phyloP scores from a whole-genome alignment of 2,113 vertebrate genomes.

The Malurus melanocephalus region DNA sequence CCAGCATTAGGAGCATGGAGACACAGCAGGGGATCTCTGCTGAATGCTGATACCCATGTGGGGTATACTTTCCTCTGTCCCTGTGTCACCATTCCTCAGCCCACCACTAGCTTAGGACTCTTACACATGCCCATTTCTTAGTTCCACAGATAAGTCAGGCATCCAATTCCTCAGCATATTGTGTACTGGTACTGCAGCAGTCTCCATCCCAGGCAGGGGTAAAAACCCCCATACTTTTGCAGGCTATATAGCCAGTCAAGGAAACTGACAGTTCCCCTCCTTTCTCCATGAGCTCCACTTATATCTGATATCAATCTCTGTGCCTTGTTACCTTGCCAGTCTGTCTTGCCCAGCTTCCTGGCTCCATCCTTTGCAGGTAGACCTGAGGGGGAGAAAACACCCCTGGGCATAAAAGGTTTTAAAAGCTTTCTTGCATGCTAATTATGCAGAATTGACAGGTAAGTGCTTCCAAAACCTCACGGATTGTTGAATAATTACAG shows the following conservation, averaged over 20 bases:
- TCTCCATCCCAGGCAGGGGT: background rate
- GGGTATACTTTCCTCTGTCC: background rate
- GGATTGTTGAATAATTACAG: background rate
- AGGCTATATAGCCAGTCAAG: background rate
- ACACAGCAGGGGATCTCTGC: background rate
- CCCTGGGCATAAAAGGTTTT: background rate
- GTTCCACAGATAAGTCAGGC: background rate
- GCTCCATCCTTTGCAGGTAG: background rate
- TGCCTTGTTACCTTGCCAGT: background rate
- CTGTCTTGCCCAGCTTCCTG: background rate
- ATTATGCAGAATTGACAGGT: background rate
- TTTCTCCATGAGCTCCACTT: background rate
- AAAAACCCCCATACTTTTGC: background rate
- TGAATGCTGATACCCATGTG: background rate
- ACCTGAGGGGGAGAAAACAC: background rate
- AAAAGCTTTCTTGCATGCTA: background rate
- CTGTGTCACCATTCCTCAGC: background rate
- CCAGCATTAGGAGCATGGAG: background rate
- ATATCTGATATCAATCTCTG: background rate
- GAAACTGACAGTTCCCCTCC: background rate
- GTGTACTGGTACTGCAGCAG: background rate
- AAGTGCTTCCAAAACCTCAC: background rate
- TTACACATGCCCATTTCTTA: background rate
- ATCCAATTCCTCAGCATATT: background rate
- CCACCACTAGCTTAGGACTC: background rate